Evolutionary conservation across 1,140 invertebrate genomes (phyloP).

Genomic region (Agrilus planipennis): DNA sequence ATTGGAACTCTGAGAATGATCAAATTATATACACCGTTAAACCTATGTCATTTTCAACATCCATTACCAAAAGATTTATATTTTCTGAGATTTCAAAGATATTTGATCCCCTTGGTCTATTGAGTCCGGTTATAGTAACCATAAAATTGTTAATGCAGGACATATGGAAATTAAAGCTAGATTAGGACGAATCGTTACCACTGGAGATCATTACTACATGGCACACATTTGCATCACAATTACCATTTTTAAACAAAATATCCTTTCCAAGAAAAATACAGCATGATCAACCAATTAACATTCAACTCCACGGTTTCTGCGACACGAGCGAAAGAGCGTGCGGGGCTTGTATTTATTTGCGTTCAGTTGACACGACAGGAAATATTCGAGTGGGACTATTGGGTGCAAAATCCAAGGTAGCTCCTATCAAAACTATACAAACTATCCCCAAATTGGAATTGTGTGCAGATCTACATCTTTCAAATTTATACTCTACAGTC

Average conservation of each 20-base stretch:
- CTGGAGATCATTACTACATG: neutral
- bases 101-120: conserved; percentile 10
- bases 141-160: conserved; percentile 8
- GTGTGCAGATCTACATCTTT: conserved; percentile 23
- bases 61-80: conserved; percentile 6
- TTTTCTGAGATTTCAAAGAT: conserved; percentile 9
- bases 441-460: conserved; percentile 26
- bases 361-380: neutral
- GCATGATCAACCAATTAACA: neutral
- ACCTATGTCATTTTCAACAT: too few relatives aligned
- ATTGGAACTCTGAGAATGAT: neutral
- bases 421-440: conserved; percentile 22
- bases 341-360: conserved; percentile 30
- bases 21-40: neutral
- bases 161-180: conserved; percentile 6
- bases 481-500: conserved; percentile 14
- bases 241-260: neutral
- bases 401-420: conserved; percentile 24
- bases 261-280: neutral
- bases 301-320: conserved; percentile 25
- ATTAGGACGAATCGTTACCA: conserved; percentile 5
- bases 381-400: conserved; percentile 14
- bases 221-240: too few relatives aligned
- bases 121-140: conserved; percentile 3
- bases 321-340: conserved; percentile 31